Base-by-base conservation (phyloP, 1,140 invertebrate species). In the Dreissena rostriformis region DNA sequence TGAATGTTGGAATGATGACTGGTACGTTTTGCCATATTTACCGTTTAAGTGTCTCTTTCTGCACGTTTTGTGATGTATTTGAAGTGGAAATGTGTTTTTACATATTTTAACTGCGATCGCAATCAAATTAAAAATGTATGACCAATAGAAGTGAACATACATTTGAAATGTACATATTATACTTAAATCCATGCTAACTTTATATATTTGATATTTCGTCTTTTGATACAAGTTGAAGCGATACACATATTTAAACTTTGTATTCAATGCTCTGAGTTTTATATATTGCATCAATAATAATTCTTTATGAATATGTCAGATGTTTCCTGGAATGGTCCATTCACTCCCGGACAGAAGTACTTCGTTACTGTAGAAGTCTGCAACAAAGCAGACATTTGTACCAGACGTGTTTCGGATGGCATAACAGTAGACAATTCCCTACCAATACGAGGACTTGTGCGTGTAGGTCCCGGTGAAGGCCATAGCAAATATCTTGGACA, bases 301-400 rank as follows among this genome's bases (percentile, higher is more conserved):
- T n/a, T n/a, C n/a, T 52, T 12, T 2, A 49, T 61, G 29, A 14
- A 29, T 68, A 5, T 68, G 28, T 12, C 39, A 70, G 76, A 74
- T n/a, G 15, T 52, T 29, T 51, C 24, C 17, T 86, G 82, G 82
- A 70, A 55, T 49, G 65, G 63, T 24, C 67, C 68, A 26, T 78
- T 85, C 24, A n/a, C 39, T 11, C 73, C 76, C 17, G 85, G 87
- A 4, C 61, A 67, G 24, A 71, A 65, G 15, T 85, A 86, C 53
- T 87, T 80, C 73, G 65, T 53, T 29, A 88, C 74, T 22, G 85
- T 88, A 11, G 57, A 87, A 63, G 86, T 84, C 28, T 87, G 86
- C 72, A 87, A 87, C 72, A n/a, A 49, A 15, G 84, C 84, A n/a
- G 75, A 65, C 4, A 26, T 86, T 19, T 87, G 86, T 63, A 55